Evolutionary conservation across 64 coral and sea anemone genomes (phyloP).

Genomic region (Trachythela sp.): DNA sequence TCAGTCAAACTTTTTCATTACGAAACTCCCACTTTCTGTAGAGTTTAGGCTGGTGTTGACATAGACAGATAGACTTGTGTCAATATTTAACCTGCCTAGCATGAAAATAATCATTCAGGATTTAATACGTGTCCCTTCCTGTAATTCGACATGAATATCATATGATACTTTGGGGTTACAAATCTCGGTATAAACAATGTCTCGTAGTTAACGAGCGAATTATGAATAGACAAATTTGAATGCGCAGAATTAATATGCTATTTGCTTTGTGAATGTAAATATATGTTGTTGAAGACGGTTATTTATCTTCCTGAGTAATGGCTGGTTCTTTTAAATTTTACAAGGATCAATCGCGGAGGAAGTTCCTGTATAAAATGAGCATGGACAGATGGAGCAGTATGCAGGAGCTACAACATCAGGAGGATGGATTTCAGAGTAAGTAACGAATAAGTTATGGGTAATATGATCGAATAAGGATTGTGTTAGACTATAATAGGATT

Average conservation of each 20-base stretch:
- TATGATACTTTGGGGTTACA: not conserved
- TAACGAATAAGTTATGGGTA: not conserved
- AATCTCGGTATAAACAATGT: not conserved
- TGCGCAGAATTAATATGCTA: not conserved
- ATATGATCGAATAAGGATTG: too few relatives aligned
- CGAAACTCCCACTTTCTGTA: not conserved
- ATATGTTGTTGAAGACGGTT: not conserved
- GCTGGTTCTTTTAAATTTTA: constrained; percentile 4
- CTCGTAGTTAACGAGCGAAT: not conserved
- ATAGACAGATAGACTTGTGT: not conserved
- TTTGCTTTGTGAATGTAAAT: not conserved
- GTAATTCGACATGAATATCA: not conserved
- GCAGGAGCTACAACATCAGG: not conserved
- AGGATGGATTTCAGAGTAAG: not conserved
- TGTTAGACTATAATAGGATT: too few relatives aligned
- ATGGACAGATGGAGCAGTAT: not conserved
- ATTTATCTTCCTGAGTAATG: not conserved
- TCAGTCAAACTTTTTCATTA: not conserved
- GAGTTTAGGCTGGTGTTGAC: not conserved
- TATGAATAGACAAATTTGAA: not conserved
- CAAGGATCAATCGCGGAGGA: not conserved
- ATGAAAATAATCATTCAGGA: not conserved
- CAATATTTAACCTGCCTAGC: not conserved
- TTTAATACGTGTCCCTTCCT: not conserved
- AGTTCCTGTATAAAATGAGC: not conserved